Conservation (phyloP, 2,113 vertebrate genomes). For the Nibea coibor region DNA sequence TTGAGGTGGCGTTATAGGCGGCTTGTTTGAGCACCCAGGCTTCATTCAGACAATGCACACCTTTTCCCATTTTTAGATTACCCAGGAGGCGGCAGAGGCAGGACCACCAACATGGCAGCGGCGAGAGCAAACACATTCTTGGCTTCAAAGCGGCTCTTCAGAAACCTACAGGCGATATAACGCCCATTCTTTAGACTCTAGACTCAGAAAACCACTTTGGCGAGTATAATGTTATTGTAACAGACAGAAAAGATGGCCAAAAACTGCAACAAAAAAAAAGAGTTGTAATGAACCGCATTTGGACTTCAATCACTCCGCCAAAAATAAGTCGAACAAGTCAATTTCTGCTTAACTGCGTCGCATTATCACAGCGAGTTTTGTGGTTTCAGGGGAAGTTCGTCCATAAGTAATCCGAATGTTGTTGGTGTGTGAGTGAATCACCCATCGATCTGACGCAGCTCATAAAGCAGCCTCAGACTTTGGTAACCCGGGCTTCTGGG, state of each 20-base stretch:
- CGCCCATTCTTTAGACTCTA: no score
- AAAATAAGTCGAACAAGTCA: background rate
- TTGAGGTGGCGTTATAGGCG: no score
- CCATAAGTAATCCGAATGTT: conserved; percentile 55
- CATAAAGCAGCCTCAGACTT: conserved; percentile 73
- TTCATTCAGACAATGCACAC: no score
- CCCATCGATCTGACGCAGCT: conserved; percentile 64
- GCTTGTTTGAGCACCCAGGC: no score
- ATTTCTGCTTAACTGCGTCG: conserved; percentile 18
- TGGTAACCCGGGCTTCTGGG: conserved; percentile 55
- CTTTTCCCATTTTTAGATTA: no score
- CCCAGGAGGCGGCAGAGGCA: no score
- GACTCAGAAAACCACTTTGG: background rate
- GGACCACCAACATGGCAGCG: no score
- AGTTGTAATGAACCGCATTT: conserved; percentile 11
- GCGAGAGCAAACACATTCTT: no score
- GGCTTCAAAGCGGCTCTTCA: no score
- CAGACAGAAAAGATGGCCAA: conserved; percentile 25
- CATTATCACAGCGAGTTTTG: conserved; percentile 33
- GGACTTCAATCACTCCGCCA: background rate
- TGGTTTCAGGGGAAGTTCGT: conserved; percentile 45
- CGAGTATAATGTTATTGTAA: conserved; percentile 1
- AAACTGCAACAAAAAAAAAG: background rate
- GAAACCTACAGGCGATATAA: no score
- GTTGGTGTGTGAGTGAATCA: conserved; percentile 52